A percentile compares a stretch with the other conserved stretches of the same genome.
Conservation (phyloP, 2,888 invertebrate species). For the Ormyrus labotus region DNA sequence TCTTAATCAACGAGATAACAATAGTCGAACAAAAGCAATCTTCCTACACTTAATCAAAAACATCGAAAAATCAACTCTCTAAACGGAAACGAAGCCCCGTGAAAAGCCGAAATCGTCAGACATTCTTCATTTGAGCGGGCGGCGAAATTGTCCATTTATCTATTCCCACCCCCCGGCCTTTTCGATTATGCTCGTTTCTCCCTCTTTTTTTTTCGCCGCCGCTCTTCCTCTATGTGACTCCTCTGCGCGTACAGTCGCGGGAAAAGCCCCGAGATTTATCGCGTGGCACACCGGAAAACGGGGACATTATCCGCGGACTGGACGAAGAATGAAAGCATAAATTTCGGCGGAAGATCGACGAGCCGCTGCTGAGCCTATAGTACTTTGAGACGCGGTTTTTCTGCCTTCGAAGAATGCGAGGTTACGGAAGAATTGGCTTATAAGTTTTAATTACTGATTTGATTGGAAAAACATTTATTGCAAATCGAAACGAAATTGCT, state of each 20-base stretch:
- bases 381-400: background rate
- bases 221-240: background rate
- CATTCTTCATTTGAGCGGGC: background rate
- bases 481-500: too few species aligned
- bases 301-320: conserved; percentile 16
- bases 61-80: too few species aligned
- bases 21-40: too few species aligned
- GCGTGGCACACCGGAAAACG: conserved; percentile 30
- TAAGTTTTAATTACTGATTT: too few species aligned
- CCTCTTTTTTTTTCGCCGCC: background rate
- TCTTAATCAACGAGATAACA: too few species aligned
- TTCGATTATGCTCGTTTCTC: conserved; percentile 13
- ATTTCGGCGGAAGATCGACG: conserved; percentile 48
- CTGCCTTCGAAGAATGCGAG: too few species aligned
- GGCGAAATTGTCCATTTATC: conserved; percentile 22
- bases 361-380: conserved; percentile 16
- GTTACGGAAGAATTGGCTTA: too few species aligned
- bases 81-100: background rate
- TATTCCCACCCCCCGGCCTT: background rate
- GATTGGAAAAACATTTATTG: too few species aligned
- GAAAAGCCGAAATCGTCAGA: background rate
- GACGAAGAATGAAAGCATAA: conserved; percentile 47
- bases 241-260: background rate
- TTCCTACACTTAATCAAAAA: too few species aligned
- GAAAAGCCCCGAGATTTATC: conserved; percentile 56